Conservation (phyloP, 64 coral and sea anemone species). For the Hydrozoanthus tunicans region DNA sequence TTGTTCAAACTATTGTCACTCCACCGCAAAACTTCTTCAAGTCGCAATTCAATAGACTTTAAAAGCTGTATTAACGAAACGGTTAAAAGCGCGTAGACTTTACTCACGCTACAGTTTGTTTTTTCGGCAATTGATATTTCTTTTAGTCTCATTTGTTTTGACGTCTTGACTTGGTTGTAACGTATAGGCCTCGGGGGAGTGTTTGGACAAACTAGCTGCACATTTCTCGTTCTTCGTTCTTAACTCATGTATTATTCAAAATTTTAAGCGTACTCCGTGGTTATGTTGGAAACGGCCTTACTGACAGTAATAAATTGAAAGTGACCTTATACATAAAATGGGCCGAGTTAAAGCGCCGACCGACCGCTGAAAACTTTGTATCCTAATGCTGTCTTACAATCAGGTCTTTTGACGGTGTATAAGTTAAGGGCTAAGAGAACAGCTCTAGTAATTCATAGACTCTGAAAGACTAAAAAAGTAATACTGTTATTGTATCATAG, state of each 20-base stretch:
- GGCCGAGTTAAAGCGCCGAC: background rate
- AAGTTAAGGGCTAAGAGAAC: background rate
- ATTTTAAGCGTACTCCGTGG: constrained; percentile 2
- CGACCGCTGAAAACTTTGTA: background rate
- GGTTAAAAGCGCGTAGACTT: background rate
- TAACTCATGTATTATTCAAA: constrained; percentile 31
- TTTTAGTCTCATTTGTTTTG: background rate
- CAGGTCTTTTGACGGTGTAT: background rate
- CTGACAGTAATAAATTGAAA: background rate
- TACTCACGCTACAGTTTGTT: background rate
- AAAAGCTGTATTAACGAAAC: constrained; percentile 25
- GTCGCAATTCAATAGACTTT: constrained; percentile 37
- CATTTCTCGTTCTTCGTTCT: constrained; percentile 43
- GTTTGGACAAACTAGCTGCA: constrained; percentile 34
- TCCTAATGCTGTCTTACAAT: background rate
- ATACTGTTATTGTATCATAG: background rate
- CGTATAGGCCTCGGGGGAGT: background rate
- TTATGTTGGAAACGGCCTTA: background rate
- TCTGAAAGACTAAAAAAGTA: background rate
- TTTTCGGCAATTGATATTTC: background rate
- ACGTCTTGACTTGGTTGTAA: constrained; percentile 20
- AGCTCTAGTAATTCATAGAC: constrained; percentile 3
- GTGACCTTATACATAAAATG: background rate
- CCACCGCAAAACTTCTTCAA: constrained; percentile 38
- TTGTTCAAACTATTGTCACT: constrained; percentile 36